These are phyloP conservation scores for Sceloporus tristichus DNA, from an alignment of 2,113 vertebrate genomes.

Conservation along the genomic window DNA sequence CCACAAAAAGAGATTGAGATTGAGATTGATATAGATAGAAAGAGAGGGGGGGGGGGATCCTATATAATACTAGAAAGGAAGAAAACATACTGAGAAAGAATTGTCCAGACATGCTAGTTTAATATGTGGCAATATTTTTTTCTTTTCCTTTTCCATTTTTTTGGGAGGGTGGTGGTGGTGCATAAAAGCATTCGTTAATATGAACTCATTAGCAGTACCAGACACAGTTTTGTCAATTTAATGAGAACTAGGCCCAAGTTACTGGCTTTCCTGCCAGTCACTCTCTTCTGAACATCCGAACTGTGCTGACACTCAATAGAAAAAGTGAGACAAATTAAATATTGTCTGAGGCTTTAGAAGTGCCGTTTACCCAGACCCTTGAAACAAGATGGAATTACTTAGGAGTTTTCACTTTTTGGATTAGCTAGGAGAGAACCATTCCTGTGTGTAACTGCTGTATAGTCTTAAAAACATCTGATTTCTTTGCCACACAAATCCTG, in stretches of 20 bases:
- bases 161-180: too few relatives aligned
- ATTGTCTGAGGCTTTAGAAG: neutral
- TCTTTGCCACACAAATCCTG: neutral
- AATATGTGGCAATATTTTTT: neutral
- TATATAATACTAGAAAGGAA: neutral
- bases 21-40: too few relatives aligned
- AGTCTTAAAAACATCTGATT: neutral
- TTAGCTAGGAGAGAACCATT: neutral
- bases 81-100: neutral
- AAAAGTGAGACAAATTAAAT: neutral
- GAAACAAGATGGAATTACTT: neutral
- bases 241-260: neutral
- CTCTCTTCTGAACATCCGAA: neutral
- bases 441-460: neutral
- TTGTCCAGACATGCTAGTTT: neutral
- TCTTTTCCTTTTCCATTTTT: neutral
- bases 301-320: neutral
- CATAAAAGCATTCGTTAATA: neutral
- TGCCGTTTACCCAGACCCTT: neutral
- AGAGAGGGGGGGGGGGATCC: too few relatives aligned
- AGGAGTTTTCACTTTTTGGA: neutral
- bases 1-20: neutral
- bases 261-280: neutral
- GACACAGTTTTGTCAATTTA: neutral
- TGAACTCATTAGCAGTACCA: neutral